Conservation (phyloP, 2,797 vertebrate species). For the Pseudomugil gertrudae region DNA sequence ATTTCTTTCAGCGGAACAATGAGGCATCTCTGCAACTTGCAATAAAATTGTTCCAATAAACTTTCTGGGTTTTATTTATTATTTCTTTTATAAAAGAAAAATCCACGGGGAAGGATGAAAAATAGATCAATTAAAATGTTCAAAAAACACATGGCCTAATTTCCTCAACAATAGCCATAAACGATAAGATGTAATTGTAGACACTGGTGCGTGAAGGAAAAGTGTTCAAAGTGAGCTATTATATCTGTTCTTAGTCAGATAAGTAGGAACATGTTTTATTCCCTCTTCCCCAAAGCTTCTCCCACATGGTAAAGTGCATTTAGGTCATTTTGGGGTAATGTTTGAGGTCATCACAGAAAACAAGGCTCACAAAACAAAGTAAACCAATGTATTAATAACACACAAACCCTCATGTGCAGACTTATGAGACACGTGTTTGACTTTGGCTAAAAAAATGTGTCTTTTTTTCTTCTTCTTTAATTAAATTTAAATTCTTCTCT, state of each 20-base stretch:
- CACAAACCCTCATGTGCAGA: conserved; percentile 45
- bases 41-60: conserved; percentile 37
- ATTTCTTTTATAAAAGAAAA: conserved; percentile 6
- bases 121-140: conserved; percentile 76
- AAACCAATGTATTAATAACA: conserved; percentile 45
- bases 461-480: not conserved
- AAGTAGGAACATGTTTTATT: conserved; percentile 45
- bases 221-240: conserved; percentile 37
- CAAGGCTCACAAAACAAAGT: conserved; percentile 49
- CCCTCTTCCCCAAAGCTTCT: conserved; percentile 38
- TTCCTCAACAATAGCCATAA: conserved; percentile 51
- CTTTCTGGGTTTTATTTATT: conserved; percentile 47
- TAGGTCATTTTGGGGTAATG: conserved; percentile 52
- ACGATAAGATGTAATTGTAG: conserved; percentile 40
- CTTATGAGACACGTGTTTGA: conserved; percentile 48
- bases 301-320: conserved; percentile 33
- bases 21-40: conserved; percentile 48
- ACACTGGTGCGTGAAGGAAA: conserved; percentile 42
- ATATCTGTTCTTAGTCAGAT: conserved; percentile 42
- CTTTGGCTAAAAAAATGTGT: conserved; percentile 28
- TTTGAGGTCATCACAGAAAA: conserved; percentile 39
- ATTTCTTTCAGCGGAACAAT: conserved; percentile 49
- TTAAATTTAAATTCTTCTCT: conserved; percentile 5
- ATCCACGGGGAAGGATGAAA: conserved; percentile 62
- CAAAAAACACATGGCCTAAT: conserved; percentile 67